A percentile compares a stretch with the other conserved stretches of the same genome.
Conservation (phyloP, 2,888 invertebrate genomes). For the Pachydiplax longipennis region DNA sequence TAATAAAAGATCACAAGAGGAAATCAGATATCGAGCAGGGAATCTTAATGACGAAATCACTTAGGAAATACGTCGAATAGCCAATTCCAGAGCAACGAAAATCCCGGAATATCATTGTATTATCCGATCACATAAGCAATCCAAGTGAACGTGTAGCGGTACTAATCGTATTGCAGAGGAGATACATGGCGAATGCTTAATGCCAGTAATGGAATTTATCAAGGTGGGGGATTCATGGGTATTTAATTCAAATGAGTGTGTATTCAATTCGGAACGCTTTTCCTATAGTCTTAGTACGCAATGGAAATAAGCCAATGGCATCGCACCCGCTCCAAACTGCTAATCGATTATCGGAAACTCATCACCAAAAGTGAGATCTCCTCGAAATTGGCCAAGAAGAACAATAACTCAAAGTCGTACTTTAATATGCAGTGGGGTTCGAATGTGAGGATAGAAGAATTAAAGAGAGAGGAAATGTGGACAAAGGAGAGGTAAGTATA, state of each 20-base stretch:
- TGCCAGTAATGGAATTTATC: conserved; percentile 5
- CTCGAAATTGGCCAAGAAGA: conserved; percentile 29
- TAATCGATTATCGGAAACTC: conserved; percentile 42
- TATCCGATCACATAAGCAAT: no score
- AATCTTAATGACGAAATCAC: no score
- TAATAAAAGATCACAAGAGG: no score
- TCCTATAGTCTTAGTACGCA: conserved; percentile 19
- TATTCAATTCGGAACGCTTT: conserved; percentile 28
- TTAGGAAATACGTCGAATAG: no score
- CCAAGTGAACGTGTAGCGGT: no score
- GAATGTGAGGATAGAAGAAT: neutral
- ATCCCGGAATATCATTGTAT: no score
- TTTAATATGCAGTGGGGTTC: neutral
- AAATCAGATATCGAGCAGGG: no score
- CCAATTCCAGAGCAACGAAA: no score
- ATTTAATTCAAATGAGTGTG: conserved; percentile 28
- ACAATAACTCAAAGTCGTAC: conserved; percentile 12
- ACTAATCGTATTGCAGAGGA: neutral
- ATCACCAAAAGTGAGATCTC: conserved; percentile 35
- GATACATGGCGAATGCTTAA: neutral
- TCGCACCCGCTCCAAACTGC: conserved; percentile 9
- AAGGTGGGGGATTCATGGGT: conserved; percentile 12
- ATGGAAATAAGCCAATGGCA: conserved; percentile 33
- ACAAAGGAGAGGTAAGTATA: neutral
- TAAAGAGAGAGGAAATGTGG: no score